Evolutionary conservation across 2,888 invertebrate species (phyloP).

Genomic region (Ormyrus pomaceus): DNA sequence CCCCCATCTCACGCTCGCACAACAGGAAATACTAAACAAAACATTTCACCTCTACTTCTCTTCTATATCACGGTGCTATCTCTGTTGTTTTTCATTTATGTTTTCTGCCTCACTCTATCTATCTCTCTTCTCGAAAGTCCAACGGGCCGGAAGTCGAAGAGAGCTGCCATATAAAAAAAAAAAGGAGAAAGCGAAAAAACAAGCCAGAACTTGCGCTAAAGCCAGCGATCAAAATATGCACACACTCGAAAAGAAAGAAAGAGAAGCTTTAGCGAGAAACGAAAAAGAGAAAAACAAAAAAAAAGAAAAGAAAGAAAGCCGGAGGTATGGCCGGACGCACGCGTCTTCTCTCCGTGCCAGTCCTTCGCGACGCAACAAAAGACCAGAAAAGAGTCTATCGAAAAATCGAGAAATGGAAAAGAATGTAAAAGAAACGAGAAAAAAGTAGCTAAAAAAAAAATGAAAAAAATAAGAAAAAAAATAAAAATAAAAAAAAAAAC

Average conservation of each 20-base stretch:
- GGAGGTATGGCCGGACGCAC: too few species aligned
- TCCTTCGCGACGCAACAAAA: too few species aligned
- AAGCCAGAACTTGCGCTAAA: neutral
- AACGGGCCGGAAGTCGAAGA: slow-evolving; percentile 48
- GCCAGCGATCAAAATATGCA: neutral
- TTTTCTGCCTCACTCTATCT: neutral
- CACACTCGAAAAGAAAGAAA: slow-evolving; percentile 12
- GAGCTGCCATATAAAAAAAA: slow-evolving; percentile 37
- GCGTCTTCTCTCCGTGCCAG: too few species aligned
- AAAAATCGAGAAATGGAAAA: neutral
- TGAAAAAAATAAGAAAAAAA: slow-evolving; percentile 31
- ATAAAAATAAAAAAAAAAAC: slow-evolving; percentile 26
- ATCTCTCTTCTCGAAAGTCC: slow-evolving; percentile 56
- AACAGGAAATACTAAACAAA: too few species aligned
- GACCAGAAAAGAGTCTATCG: too few species aligned
- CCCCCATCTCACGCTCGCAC: neutral
- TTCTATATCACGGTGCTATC: neutral
- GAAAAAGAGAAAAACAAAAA: neutral
- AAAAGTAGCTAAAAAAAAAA: slow-evolving; percentile 13
- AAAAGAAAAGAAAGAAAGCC: slow-evolving; percentile 2
- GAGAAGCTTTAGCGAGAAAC: slow-evolving; percentile 15
- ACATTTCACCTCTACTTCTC: neutral
- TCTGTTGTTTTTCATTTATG: neutral
- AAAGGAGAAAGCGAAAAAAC: neutral
- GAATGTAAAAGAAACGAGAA: slow-evolving; percentile 51